Conservation (phyloP, 1,140 invertebrate species). For the Muscidifurax raptorellus region DNA sequence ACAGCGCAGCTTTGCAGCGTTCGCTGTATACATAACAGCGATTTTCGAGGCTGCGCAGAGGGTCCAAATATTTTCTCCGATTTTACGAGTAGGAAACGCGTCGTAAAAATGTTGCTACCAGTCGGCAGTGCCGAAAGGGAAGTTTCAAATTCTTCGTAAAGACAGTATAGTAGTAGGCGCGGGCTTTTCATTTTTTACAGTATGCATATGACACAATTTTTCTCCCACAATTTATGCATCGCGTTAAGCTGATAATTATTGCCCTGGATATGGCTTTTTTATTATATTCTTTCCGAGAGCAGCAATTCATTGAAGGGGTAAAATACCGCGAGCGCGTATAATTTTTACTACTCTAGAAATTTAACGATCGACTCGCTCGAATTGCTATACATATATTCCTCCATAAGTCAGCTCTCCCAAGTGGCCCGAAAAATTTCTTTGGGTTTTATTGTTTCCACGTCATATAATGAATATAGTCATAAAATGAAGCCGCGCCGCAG, state of each 20-base stretch:
- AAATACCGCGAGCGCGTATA: conserved; percentile 19
- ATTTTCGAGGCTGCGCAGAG: not conserved
- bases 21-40: not conserved
- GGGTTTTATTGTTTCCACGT: conserved; percentile 35
- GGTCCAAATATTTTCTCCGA: conserved; percentile 13
- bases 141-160: conserved; percentile 6
- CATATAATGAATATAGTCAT: conserved; percentile 38
- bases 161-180: no score
- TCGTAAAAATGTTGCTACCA: conserved; percentile 47
- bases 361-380: not conserved
- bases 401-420: conserved; percentile 39
- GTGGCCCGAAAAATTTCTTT: conserved; percentile 10
- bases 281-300: not conserved
- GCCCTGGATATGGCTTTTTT: not conserved
- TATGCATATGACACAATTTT: not conserved
- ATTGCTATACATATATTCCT: conserved; percentile 24
- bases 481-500: not conserved
- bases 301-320: conserved; percentile 16
- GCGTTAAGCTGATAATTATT: conserved; percentile 15
- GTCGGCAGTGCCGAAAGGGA: conserved; percentile 22
- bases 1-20: not conserved
- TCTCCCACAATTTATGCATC: not conserved
- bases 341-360: conserved; percentile 25
- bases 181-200: no score
- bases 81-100: conserved; percentile 33